These are phyloP conservation scores for Parambassis ranga DNA, from an alignment of 2,797 vertebrate species.

Conservation along the genomic window DNA sequence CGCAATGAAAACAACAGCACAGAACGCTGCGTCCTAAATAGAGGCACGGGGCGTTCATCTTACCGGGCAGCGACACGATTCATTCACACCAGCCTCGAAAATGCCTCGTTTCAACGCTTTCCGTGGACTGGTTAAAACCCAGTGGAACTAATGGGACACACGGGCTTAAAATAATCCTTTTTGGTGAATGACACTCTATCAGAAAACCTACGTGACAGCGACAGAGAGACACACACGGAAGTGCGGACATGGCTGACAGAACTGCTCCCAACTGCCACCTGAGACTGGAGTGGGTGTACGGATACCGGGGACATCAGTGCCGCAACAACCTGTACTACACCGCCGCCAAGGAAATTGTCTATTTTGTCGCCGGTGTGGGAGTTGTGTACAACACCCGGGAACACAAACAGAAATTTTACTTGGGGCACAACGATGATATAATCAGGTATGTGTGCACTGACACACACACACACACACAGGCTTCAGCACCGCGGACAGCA, in stretches of 20 bases:
- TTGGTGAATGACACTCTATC: conserved; percentile 76
- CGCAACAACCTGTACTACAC: conserved; percentile 99
- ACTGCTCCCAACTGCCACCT: conserved; percentile 97
- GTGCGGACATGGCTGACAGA: conserved; percentile 93
- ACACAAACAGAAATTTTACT: conserved; percentile 99
- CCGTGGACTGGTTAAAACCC: conserved; percentile 53
- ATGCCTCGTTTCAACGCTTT: conserved; percentile 56
- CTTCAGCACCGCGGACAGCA: conserved; percentile 73
- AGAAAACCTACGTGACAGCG: conserved; percentile 58
- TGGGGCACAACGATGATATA: conserved; percentile 99
- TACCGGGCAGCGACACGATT: conserved; percentile 1
- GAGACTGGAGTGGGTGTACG: conserved; percentile 98
- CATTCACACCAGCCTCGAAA: conserved; percentile 37
- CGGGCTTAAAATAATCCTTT: conserved; percentile 71
- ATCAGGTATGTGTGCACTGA: conserved; percentile 89
- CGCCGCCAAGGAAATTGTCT: conserved; percentile 96
- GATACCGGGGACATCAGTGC: conserved; percentile 98
- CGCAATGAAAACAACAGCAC: conserved; percentile 47
- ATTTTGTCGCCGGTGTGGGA: conserved; percentile 97
- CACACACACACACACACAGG: background rate
- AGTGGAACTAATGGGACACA: conserved; percentile 68
- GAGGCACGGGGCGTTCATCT: conserved; percentile 6
- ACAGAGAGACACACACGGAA: conserved; percentile 69
- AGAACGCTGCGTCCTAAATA: conserved; percentile 33
- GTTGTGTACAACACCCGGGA: conserved; percentile 98